Conservation (phyloP, 1,140 invertebrate species). For the Ladona fulva region DNA sequence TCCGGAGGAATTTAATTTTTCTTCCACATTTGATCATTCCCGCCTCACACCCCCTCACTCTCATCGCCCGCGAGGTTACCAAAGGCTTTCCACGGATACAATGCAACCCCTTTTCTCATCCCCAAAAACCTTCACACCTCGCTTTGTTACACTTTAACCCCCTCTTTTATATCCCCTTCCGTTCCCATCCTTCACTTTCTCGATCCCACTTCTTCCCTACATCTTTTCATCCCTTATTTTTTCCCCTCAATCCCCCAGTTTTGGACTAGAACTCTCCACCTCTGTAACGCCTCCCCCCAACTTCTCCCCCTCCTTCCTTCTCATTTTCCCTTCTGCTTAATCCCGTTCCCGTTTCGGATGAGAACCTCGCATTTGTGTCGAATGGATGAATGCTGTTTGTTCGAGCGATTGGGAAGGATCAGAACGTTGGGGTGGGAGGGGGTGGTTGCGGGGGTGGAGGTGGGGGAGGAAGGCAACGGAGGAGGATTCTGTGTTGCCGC, state of each 20-base stretch:
- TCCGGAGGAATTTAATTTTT: background rate
- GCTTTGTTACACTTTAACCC: background rate
- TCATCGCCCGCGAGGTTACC: background rate
- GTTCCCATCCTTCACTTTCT: background rate
- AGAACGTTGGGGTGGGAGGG: background rate
- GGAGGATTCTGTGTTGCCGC: background rate
- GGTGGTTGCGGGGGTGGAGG: background rate
- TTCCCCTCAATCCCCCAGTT: background rate
- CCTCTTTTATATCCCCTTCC: background rate
- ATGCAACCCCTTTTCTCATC: background rate
- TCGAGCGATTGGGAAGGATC: background rate
- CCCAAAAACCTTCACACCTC: too few relatives aligned
- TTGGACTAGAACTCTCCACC: too few relatives aligned
- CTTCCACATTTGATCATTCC: background rate
- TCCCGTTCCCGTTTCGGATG: background rate
- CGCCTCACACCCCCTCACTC: background rate
- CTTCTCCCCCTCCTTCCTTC: background rate
- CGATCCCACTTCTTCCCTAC: background rate
- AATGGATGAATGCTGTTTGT: conserved; percentile 9
- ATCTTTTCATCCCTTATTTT: background rate
- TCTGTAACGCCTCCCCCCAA: background rate
- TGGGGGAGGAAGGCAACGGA: background rate
- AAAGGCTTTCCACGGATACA: background rate
- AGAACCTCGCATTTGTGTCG: conserved; percentile 7
- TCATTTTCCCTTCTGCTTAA: background rate